A percentile compares a stretch with the other conserved stretches of the same genome.
phyloP scores from a whole-genome alignment of 2,797 vertebrate species.

The Siniperca undulata region DNA sequence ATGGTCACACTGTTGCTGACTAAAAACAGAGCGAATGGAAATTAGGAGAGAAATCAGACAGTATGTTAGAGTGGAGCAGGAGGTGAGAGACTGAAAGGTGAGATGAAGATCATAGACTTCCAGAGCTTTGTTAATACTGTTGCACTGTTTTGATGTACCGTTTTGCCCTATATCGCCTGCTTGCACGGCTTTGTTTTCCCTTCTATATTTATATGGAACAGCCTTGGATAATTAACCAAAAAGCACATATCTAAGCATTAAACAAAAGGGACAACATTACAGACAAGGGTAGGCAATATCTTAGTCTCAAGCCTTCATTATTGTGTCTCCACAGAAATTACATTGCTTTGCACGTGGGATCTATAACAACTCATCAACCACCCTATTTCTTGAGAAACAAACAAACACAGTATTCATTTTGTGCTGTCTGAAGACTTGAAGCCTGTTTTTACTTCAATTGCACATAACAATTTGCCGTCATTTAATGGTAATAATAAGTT shows the following conservation, averaged over 20 bases:
- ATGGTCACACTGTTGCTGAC: conserved; percentile 19
- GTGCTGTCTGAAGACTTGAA: neutral
- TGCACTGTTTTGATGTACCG: neutral
- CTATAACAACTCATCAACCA: neutral
- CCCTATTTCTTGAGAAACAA: neutral
- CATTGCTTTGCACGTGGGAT: neutral
- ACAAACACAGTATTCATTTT: neutral
- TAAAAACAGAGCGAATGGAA: conserved; percentile 47
- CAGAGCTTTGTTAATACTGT: conserved; percentile 5
- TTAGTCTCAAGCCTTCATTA: neutral
- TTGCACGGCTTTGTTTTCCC: neutral
- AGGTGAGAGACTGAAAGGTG: conserved; percentile 57
- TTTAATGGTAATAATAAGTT: conserved; percentile 11
- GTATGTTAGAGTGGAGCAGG: conserved; percentile 24
- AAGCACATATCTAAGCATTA: conserved; percentile 1
- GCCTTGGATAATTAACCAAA: neutral
- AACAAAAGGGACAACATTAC: neutral
- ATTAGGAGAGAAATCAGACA: conserved; percentile 47
- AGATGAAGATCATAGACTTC: conserved; percentile 46
- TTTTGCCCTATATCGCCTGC: neutral
- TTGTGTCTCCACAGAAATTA: neutral
- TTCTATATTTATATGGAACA: neutral
- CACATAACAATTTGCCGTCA: neutral
- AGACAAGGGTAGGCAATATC: neutral
- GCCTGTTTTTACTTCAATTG: neutral